Base-by-base conservation (phyloP, 2,797 vertebrate genomes). In the Brachyrhaphis roseni region DNA sequence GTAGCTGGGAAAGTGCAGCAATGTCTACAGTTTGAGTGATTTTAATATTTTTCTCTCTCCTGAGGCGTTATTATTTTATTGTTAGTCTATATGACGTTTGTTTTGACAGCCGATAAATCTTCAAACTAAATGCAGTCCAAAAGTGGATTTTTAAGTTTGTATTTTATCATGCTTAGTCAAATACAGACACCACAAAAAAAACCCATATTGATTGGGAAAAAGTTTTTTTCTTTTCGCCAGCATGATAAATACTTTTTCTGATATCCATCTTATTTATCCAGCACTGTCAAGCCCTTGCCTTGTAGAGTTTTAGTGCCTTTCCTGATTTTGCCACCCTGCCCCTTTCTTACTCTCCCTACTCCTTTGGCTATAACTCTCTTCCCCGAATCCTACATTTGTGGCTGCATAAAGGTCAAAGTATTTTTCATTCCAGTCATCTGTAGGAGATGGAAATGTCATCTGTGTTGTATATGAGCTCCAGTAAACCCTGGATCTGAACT, bases 401-500 rank as follows among this genome's bases (percentile, higher is more conserved):
- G 81, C 57, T 79, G 76, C 79, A 88, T 88, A 91, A 93, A 93
- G 91, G 91, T 91, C 90, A 90, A 90, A 85, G 84, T 90, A 88
- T 82, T 90, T 91, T 87, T 86, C 85, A 91, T 91, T 82, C 84
- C 83, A n/a, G 82, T 81, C 82, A 76, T 79, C 83, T 89, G 88
- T 90, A 86, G 90, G 66, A 86, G 85, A 84, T 26, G 76, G 78
- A 93, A 93, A 94, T 94, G 91, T 90, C 92, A 94, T 57, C 78
- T 47, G 75, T 31, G 72, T 78, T 83, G 78, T 84, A 66, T 85
- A 84, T 86, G 85, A 92, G 87, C 86, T 82, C 77, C 77, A 71
- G 75, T 77, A 78, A 73, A 88, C 77, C 77, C 82, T 74, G 78
- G 59, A 83, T 85, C 82, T 84, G 72, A 88, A 83, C 82, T 82